Base-by-base conservation (phyloP, 2,797 vertebrate species). In the Mergus octosetaceus region DNA sequence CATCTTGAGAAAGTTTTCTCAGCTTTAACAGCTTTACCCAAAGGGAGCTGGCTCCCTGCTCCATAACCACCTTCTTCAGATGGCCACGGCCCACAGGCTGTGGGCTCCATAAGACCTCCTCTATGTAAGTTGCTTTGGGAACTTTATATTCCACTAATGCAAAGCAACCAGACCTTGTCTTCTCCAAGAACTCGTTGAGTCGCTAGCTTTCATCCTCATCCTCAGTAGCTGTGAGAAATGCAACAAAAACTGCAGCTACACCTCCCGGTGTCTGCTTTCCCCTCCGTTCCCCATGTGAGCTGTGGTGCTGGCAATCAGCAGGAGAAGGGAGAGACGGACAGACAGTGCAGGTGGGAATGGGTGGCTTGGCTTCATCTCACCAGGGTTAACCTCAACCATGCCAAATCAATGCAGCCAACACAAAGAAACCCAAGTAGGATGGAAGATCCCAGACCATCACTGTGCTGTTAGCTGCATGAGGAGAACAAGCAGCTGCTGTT, bases 161-260 rank as follows among this genome's bases (percentile, higher is more conserved):
- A 36, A 83, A 34, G 45, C 61, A 83, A 68, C 9, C 34, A 78
- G 39, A 77, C 7, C n/a, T 17, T 8, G 41, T 43, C 60, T 68
- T 93, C 77, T 74, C 66, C 32, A 54, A 82, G 76, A 88, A 71
- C 1, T 18, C 43, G 53, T 19, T 72, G 62, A 73, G 24, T 32
- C 0, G 0, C 27, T 74, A 0, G 1, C 30, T 89, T 85, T 87
- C 25, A 36, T 79, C 76, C 45, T 65, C 0, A 1, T 27, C 12
- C 24, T 54, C 47, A 45, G 66, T 7, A 32, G 78, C 41, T 62
- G 68, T 60, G 75, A 78, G 66, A 11, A 65, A 88, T 39, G 77
- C 10, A 20, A 56, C 21, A 16, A 49, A 47, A 73, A 66, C 60
- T 24, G 38, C 21, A 72, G 62, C 18, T 21, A 45, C 22, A 78